Conservation (phyloP, 2,888 invertebrate genomes). For the Loripinus fragilis region DNA sequence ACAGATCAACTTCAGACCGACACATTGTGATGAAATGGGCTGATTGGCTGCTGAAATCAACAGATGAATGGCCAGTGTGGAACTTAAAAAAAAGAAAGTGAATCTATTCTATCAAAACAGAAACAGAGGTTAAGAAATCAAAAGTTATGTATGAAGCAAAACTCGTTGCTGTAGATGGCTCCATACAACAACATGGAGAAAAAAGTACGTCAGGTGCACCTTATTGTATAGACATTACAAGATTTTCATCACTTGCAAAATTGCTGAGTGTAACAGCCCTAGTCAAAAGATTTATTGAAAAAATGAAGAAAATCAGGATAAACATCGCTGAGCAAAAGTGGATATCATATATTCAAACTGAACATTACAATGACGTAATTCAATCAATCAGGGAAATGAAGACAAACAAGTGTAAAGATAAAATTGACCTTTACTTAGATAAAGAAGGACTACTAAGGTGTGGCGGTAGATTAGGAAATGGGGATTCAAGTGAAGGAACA, state of each 20-base stretch:
- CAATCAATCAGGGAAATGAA: neutral
- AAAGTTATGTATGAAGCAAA: neutral
- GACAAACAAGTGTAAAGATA: neutral
- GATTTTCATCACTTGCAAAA: neutral
- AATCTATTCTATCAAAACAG: no score
- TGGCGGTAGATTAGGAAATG: neutral
- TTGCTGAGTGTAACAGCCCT: neutral
- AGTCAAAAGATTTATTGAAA: neutral
- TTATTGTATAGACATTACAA: neutral
- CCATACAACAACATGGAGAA: neutral
- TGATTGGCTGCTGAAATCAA: no score
- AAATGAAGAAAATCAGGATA: neutral
- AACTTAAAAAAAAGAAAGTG: no score
- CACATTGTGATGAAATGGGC: no score
- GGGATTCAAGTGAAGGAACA: neutral
- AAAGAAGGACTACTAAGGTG: neutral
- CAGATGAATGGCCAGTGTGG: no score
- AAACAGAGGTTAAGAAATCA: neutral
- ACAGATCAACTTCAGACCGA: no score
- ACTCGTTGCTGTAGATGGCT: neutral
- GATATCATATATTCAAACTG: neutral
- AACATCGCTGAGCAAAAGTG: neutral
- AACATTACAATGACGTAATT: neutral
- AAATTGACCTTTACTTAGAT: neutral
- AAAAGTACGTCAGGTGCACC: neutral